These are phyloP conservation scores for Aegotheles bennettii DNA, from an alignment of 2,113 vertebrate genomes.

Conservation along the genomic window DNA sequence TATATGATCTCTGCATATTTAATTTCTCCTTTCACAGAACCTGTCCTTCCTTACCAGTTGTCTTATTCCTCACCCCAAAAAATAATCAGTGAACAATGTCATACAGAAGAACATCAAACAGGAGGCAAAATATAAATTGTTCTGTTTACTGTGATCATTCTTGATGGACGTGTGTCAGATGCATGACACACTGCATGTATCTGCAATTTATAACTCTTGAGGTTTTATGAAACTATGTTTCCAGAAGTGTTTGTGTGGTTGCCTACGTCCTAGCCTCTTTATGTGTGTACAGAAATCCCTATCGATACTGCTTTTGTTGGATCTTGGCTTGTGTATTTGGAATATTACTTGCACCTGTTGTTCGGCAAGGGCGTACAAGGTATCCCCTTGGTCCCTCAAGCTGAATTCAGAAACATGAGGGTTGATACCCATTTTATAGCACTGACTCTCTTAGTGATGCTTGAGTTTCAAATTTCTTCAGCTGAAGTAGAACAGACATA, in stretches of 20 bases:
- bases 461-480: background rate
- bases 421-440: background rate
- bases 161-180: background rate
- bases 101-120: background rate
- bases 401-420: rapidly evolving
- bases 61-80: no score
- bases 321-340: background rate
- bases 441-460: background rate
- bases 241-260: background rate
- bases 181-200: background rate
- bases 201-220: background rate
- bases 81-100: background rate
- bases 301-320: background rate
- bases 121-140: background rate
- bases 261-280: background rate
- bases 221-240: background rate
- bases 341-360: background rate
- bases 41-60: background rate
- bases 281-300: background rate
- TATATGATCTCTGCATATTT: background rate
- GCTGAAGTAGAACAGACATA: background rate
- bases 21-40: background rate
- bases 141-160: background rate
- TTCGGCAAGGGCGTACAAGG: background rate
- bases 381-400: background rate